Base-by-base conservation (phyloP, 2,113 vertebrate species). In the Ellobius talpinus region DNA sequence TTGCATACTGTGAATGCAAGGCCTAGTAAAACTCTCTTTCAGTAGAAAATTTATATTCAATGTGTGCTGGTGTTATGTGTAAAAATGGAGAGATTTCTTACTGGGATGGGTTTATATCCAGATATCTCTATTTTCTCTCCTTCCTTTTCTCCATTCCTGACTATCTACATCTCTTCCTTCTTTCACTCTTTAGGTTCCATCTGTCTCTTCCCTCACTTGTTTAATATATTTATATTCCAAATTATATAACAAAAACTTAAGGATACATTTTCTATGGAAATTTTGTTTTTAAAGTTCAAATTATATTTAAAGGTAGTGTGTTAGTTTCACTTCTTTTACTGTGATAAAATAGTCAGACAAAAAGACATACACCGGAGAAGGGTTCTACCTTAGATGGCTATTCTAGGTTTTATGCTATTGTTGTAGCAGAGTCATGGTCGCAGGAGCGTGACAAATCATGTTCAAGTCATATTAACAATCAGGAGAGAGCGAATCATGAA, bases 1-100 rank as follows among this genome's bases (percentile, higher is more conserved):
- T 87, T 97, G 7, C 5, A 79, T 58, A 21, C 19, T 58, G 79
- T 86, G 87, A 96, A 47, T 21, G 55, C 19, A 92, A 95, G 82
- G n/a, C 39, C 36, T 16, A 81, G 9, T 74, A 1, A 55, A 47
- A 84, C 65, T 50, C 16, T 91, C 70, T 42, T 26, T 72, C 29
- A 63, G 58, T 96, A 68, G 33, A 85, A 36, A 68, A 5, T 5
- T 50, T 23, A 77, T 19, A 55, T 63, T 90, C 21, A 70, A 39
- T 42, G 1, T 50, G 10, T 42, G 61, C 33, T 65, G 10, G 2
- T 31, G 76, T 47, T 76, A 31, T 61, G 0, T 84, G 92, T 63
- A 4, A 52, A 92, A 92, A 88, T 77, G 26, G 1, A 39, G 45
- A 79, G 14, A 7, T 11, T 55, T 39, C n/a, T 68, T 33, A 55